A percentile compares a stretch with the other conserved stretches of the same genome.
Evolutionary conservation across 2,797 vertebrate genomes (phyloP).

Genomic region (Sebastolobus alascanus): DNA sequence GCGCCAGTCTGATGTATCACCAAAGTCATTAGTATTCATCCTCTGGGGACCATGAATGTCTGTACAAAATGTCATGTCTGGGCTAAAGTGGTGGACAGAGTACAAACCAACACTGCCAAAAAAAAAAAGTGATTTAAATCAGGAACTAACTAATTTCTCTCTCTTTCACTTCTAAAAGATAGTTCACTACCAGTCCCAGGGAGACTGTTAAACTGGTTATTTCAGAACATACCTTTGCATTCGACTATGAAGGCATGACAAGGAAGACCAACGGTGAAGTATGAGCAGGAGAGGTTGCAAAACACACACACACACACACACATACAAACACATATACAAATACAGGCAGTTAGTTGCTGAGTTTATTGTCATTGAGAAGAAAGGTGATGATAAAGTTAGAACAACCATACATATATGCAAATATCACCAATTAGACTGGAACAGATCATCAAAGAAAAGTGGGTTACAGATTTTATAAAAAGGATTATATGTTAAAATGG

Average conservation of each 20-base stretch:
- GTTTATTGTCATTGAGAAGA: slow-evolving; percentile 3
- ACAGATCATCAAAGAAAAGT: not conserved
- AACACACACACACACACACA: slow-evolving; percentile 46
- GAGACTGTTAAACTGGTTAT: not conserved
- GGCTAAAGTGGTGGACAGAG: not conserved
- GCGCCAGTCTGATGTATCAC: not conserved
- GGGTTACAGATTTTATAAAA: not conserved
- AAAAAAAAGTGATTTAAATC: not conserved
- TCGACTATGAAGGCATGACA: slow-evolving; percentile 67
- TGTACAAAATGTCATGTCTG: not conserved
- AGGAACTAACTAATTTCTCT: not conserved
- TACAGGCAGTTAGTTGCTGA: slow-evolving; percentile 51
- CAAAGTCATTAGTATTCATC: not conserved
- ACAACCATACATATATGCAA: not conserved
- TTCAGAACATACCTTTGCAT: slow-evolving; percentile 67
- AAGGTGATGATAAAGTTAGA: not conserved
- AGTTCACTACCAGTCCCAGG: not conserved
- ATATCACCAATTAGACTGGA: not conserved
- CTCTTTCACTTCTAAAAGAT: not conserved
- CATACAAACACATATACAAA: slow-evolving; percentile 48
- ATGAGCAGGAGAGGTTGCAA: slow-evolving; percentile 58
- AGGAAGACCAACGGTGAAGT: slow-evolving; percentile 57
- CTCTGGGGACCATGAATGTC: not conserved
- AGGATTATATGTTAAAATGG: not conserved
- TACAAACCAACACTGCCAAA: not conserved